Conservation (phyloP, 1,140 invertebrate genomes). For the Melanaphis sacchari region DNA sequence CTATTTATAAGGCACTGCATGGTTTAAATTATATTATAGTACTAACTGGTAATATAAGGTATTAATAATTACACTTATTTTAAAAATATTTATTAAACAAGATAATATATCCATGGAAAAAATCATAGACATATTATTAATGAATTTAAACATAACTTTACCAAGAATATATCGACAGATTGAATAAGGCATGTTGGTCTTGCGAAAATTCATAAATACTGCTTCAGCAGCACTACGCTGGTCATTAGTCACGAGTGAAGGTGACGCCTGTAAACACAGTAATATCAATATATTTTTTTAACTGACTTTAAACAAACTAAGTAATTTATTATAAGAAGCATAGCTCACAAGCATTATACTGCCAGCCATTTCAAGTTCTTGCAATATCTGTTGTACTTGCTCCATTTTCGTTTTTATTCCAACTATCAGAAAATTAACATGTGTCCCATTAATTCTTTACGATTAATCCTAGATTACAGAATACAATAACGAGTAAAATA, state of each 20-base stretch:
- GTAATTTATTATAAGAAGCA: not conserved
- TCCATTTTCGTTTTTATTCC: conserved; percentile 18
- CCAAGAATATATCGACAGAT: conserved; percentile 81
- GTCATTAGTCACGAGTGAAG: conserved; percentile 77
- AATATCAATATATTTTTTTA: not conserved
- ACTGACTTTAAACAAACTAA: not conserved
- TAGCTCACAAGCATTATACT: conserved; percentile 73
- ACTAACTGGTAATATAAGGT: not conserved
- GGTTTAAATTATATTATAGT: not conserved
- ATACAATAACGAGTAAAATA: not conserved
- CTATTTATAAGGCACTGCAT: not conserved
- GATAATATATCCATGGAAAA: not conserved
- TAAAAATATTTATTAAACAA: not conserved
- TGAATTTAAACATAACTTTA: conserved; percentile 62
- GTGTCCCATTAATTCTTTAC: not conserved
- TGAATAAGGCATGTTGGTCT: conserved; percentile 81
- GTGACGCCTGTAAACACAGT: conserved; percentile 73
- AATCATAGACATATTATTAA: not conserved
- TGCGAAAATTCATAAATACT: conserved; percentile 81
- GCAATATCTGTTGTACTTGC: conserved; percentile 64
- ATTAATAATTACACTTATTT: not conserved
- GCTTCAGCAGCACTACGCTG: conserved; percentile 80
- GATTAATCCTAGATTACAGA: not conserved
- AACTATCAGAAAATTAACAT: not conserved
- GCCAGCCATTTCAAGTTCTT: conserved; percentile 73